These are phyloP conservation scores for Leuciscus idus DNA, from an alignment of 2,113 vertebrate genomes.

Conservation along the genomic window DNA sequence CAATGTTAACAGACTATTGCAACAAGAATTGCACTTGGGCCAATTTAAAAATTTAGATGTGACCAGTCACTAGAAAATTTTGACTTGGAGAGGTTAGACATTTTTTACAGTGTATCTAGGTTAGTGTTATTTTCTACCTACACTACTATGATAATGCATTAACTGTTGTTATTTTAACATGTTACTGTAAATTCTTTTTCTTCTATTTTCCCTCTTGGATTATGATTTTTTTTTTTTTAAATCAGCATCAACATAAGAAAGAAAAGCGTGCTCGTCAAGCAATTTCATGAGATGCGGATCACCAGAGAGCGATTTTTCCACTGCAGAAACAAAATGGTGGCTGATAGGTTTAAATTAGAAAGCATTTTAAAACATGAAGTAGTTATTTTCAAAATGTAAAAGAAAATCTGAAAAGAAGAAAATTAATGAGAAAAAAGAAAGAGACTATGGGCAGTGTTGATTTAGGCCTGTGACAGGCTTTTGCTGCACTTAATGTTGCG, in stretches of 20 bases:
- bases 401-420: background rate
- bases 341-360: background rate
- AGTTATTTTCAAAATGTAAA: too few species aligned
- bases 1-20: too few species aligned
- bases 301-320: background rate
- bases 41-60: too few species aligned
- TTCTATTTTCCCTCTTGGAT: background rate
- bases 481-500: constrained; percentile 27
- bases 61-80: too few species aligned
- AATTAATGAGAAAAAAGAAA: background rate
- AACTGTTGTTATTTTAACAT: background rate
- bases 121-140: background rate
- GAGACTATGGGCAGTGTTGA: background rate
- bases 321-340: background rate
- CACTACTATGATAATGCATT: background rate
- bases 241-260: background rate
- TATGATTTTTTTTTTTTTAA: too few species aligned
- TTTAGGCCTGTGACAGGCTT: constrained; percentile 18
- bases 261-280: background rate
- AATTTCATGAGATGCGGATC: background rate
- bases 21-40: too few species aligned
- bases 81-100: too few species aligned
- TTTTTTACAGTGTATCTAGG: too few species aligned
- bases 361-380: background rate
- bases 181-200: background rate